Conservation (phyloP, 2,113 vertebrate genomes). For the Origma solitaria region DNA sequence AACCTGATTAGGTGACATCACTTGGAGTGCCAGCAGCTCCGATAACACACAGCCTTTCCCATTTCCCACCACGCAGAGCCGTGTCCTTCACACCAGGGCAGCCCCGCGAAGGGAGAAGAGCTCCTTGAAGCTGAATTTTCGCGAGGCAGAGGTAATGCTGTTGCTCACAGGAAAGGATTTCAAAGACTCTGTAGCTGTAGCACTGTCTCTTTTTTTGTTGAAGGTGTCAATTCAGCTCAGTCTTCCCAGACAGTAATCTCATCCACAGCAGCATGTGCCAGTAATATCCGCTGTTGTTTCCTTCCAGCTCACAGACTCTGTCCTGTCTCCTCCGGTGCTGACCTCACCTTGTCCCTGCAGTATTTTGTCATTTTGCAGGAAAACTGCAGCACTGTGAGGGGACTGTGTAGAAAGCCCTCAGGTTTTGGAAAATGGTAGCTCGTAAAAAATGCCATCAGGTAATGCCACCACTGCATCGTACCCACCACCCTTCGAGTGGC, state of each 20-base stretch:
- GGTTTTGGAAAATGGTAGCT: background rate
- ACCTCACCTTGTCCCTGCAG: background rate
- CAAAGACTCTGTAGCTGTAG: background rate
- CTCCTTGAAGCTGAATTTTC: background rate
- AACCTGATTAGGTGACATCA: slow-evolving; percentile 26
- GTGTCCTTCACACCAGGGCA: background rate
- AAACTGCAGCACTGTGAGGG: background rate
- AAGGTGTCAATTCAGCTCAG: slow-evolving; percentile 23
- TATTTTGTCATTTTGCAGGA: background rate
- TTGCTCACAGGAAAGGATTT: background rate
- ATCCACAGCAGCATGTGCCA: background rate
- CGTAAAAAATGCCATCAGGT: background rate
- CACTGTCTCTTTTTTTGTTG: background rate
- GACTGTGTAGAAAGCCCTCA: background rate
- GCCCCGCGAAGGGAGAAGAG: background rate
- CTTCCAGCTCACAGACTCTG: background rate
- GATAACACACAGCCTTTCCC: background rate
- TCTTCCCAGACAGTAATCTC: slow-evolving; percentile 14
- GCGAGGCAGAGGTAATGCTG: background rate
- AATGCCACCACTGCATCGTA: background rate
- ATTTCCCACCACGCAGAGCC: background rate
- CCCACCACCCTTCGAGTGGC: background rate
- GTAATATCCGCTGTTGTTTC: background rate
- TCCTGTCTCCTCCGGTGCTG: background rate
- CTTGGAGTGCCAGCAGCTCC: slow-evolving; percentile 39